phyloP scores from a whole-genome alignment of 2,113 vertebrate genomes.

The Pavo muticus region DNA sequence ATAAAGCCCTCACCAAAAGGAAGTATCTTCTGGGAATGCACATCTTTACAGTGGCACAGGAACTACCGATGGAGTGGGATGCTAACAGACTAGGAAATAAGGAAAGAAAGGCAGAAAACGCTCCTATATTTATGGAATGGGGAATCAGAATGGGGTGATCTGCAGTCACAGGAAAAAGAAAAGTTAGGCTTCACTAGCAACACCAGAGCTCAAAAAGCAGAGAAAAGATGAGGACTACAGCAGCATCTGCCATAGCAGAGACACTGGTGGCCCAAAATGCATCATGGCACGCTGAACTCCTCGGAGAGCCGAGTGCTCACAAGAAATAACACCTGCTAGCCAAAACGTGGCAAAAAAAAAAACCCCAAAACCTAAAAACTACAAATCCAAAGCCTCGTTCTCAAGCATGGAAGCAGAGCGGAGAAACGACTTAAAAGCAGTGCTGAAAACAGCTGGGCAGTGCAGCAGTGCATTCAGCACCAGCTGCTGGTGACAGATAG shows the following conservation, averaged over 20 bases:
- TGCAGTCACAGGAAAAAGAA: rapidly evolving
- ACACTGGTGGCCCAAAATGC: not conserved
- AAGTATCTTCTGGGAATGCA: rapidly evolving
- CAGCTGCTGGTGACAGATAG: not conserved
- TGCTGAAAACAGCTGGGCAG: slow-evolving; percentile 13
- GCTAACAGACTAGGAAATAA: rapidly evolving
- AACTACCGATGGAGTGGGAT: not conserved
- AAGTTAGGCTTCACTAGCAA: not conserved
- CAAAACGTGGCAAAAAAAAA: not conserved
- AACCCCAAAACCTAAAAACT: not conserved
- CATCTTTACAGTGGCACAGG: not conserved
- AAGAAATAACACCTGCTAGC: rapidly evolving
- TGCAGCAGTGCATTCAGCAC: slow-evolving; percentile 26
- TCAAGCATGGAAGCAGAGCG: rapidly evolving
- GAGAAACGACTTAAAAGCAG: not conserved
- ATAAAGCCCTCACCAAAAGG: not conserved
- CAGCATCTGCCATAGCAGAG: not conserved
- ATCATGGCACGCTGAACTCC: rapidly evolving
- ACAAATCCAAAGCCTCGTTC: not conserved
- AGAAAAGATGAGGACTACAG: not conserved
- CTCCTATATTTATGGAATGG: not conserved
- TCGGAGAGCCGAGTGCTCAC: rapidly evolving
- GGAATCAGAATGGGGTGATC: not conserved
- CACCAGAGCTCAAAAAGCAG: not conserved
- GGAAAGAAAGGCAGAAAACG: not conserved